These are phyloP conservation scores for Tauraco erythrolophus DNA, from an alignment of 2,113 vertebrate species.

Conservation along the genomic window DNA sequence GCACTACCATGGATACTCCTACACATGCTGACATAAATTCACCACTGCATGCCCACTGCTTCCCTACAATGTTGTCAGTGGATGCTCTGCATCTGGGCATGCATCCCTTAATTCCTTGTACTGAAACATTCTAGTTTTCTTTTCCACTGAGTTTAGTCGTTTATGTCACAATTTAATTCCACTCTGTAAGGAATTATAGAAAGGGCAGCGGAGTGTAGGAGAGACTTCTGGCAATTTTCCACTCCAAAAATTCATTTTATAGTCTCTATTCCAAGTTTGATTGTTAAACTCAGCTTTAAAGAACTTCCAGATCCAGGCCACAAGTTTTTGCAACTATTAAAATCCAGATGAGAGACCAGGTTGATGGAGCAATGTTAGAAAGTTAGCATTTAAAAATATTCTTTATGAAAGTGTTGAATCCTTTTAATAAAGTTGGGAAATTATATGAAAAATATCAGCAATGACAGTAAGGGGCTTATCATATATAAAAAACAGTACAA, in stretches of 20 bases:
- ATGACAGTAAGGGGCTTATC: neutral
- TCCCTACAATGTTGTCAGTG: neutral
- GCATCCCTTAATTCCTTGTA: neutral
- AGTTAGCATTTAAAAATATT: neutral
- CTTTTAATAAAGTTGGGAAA: neutral
- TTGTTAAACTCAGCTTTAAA: neutral
- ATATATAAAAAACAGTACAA: neutral
- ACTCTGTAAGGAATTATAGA: neutral
- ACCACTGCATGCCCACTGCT: neutral
- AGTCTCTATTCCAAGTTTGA: neutral
- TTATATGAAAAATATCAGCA: neutral
- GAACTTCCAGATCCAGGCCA: neutral
- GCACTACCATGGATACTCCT: neutral
- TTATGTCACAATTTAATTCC: neutral
- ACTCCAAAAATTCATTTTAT: neutral
- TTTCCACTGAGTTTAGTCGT: neutral
- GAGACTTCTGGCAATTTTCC: neutral
- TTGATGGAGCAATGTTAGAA: neutral
- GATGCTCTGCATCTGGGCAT: neutral
- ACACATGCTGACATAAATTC: neutral
- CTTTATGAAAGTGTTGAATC: neutral
- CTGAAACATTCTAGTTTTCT: neutral
- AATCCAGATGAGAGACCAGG: neutral
- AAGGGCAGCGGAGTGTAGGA: neutral
- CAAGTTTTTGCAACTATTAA: neutral